Conservation (phyloP, 2,113 vertebrate species). For the Sphaerodactylus townsendi region DNA sequence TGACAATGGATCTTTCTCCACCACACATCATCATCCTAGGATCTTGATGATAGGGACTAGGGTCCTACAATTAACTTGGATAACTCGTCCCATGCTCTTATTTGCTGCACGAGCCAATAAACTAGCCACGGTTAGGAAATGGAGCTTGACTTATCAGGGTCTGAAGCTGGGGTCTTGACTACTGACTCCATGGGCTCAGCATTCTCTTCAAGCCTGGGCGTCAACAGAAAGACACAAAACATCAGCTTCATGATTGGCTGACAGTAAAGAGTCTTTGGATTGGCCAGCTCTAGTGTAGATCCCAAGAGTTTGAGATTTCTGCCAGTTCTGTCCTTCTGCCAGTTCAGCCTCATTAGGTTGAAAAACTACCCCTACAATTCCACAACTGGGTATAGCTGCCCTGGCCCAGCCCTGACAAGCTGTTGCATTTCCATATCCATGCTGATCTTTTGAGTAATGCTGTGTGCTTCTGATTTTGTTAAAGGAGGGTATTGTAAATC, state of each 20-base stretch:
- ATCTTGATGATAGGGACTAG: no score
- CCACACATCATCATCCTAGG: no score
- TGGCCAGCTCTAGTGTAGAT: background rate
- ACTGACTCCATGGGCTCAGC: no score
- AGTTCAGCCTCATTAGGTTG: background rate
- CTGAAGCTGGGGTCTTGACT: no score
- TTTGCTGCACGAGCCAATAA: no score
- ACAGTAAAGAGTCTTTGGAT: background rate
- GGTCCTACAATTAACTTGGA: no score
- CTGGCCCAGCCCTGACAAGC: background rate
- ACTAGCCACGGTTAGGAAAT: no score
- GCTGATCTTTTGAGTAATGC: background rate
- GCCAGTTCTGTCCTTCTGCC: background rate
- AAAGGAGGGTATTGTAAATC: conserved; percentile 1
- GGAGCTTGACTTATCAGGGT: no score
- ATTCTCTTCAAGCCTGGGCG: no score
- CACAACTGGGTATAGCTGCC: background rate
- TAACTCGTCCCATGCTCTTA: no score
- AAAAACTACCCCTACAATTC: background rate
- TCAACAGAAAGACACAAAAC: background rate
- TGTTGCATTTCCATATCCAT: background rate
- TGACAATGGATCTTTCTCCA: no score
- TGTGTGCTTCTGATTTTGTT: background rate
- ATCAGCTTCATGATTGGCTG: background rate
- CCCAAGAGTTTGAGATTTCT: background rate